Percentiles rank a stretch among this genome's conserved stretches.
These are phyloP conservation scores for Tinea pellionella DNA, from an alignment of 2,888 invertebrate species.

Conservation along the genomic window DNA sequence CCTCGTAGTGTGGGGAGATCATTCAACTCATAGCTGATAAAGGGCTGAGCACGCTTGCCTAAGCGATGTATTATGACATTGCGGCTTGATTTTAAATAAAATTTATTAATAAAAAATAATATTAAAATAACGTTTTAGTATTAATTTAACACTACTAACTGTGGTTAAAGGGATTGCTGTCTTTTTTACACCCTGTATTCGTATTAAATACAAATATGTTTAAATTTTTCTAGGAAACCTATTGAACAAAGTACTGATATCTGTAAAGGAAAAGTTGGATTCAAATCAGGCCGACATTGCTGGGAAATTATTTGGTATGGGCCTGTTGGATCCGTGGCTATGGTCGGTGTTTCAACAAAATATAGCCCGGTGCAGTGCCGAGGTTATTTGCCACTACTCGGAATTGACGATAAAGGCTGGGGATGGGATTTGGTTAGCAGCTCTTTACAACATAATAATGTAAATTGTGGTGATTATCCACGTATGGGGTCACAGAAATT, in stretches of 20 bases:
- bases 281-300: constrained; percentile 84
- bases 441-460: constrained; percentile 89
- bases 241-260: constrained; percentile 94
- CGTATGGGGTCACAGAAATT: constrained; percentile 90
- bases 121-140: no score
- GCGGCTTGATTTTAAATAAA: no score
- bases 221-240: constrained; percentile 80
- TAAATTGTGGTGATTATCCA: constrained; percentile 88
- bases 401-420: constrained; percentile 92
- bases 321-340: constrained; percentile 93
- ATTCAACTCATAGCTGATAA: no score
- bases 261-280: constrained; percentile 83
- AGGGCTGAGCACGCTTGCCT: no score
- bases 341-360: constrained; percentile 88
- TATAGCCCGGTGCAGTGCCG: constrained; percentile 87
- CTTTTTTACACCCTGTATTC: no score
- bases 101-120: no score
- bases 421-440: constrained; percentile 96
- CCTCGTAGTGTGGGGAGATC: no score
- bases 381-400: constrained; percentile 88
- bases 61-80: no score
- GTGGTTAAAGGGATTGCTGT: no score
- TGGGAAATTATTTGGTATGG: constrained; percentile 96
- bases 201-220: no score
- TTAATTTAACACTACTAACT: no score